These are phyloP conservation scores for Hypotaenidia okinawae DNA, from an alignment of 2,797 vertebrate species.

Conservation along the genomic window DNA sequence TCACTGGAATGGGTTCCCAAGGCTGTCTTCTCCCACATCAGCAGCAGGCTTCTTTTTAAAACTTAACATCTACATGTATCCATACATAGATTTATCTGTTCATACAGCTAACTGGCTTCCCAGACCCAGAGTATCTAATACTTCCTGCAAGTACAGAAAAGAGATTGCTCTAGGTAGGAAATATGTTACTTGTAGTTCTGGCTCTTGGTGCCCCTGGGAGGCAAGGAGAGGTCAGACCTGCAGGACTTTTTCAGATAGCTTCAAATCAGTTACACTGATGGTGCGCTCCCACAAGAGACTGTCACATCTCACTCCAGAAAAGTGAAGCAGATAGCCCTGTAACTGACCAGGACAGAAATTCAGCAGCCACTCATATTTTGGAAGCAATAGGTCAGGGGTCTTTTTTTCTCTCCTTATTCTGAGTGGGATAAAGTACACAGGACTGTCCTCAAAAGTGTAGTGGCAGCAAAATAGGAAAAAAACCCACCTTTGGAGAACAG, in stretches of 20 bases:
- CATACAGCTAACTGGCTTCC: background rate
- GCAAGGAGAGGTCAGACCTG: background rate
- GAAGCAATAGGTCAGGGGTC: background rate
- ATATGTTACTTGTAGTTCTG: background rate
- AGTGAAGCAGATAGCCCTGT: background rate
- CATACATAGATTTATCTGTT: background rate
- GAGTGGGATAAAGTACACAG: background rate
- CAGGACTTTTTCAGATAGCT: background rate
- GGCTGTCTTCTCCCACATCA: background rate
- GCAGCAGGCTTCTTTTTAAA: background rate
- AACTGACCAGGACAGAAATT: background rate
- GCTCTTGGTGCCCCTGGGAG: background rate
- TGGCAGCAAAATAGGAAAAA: background rate
- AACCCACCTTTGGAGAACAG: background rate
- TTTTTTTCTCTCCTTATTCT: background rate
- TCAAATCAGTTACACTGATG: background rate
- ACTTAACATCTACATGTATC: background rate
- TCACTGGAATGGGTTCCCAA: background rate
- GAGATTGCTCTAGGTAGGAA: background rate
- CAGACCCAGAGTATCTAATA: background rate
- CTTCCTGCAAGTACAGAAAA: background rate
- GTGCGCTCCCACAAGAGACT: background rate
- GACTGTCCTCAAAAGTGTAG: background rate
- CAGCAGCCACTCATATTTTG: background rate
- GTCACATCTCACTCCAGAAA: background rate